These are phyloP conservation scores for Drosophila insularis DNA, from an alignment of 1,140 invertebrate genomes.

Conservation along the genomic window DNA sequence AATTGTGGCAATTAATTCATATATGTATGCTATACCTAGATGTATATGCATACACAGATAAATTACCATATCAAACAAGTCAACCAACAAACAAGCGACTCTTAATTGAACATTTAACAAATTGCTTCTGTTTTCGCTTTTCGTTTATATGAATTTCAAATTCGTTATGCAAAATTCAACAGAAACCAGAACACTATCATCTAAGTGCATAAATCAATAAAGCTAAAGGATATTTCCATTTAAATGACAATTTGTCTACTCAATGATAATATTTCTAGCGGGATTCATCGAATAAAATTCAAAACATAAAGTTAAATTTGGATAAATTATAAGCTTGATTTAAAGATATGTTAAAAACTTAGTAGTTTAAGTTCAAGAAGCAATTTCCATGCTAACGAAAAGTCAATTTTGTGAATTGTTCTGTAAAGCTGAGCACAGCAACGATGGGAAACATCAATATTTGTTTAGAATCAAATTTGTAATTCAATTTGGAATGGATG, in stretches of 20 bases:
- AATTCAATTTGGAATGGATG: constrained; percentile 63
- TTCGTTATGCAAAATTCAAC: constrained; percentile 38
- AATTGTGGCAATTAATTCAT: constrained; percentile 50
- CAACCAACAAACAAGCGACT: neutral
- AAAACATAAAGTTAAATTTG: too few relatives aligned
- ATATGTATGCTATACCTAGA: constrained; percentile 19
- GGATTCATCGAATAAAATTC: too few relatives aligned
- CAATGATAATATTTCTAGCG: too few relatives aligned
- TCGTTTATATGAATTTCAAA: constrained; percentile 42
- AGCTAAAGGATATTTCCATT: too few relatives aligned
- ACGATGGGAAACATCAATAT: constrained; percentile 43
- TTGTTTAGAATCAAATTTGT: constrained; percentile 55
- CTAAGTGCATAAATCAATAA: too few relatives aligned
- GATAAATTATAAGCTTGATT: too few relatives aligned
- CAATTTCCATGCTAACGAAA: too few relatives aligned
- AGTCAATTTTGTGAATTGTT: too few relatives aligned
- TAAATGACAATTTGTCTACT: too few relatives aligned
- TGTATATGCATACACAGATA: constrained; percentile 10
- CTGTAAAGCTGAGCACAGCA: constrained; percentile 20
- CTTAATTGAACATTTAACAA: constrained; percentile 10
- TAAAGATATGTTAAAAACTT: too few relatives aligned
- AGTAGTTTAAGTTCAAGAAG: too few relatives aligned
- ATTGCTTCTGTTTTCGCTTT: constrained; percentile 40
- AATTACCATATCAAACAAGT: constrained; percentile 21
- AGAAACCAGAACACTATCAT: too few relatives aligned